A percentile compares a stretch with the other conserved stretches of the same genome.
Evolutionary conservation across 2,888 invertebrate species (phyloP).

Genomic region (Drosophila putrida): DNA sequence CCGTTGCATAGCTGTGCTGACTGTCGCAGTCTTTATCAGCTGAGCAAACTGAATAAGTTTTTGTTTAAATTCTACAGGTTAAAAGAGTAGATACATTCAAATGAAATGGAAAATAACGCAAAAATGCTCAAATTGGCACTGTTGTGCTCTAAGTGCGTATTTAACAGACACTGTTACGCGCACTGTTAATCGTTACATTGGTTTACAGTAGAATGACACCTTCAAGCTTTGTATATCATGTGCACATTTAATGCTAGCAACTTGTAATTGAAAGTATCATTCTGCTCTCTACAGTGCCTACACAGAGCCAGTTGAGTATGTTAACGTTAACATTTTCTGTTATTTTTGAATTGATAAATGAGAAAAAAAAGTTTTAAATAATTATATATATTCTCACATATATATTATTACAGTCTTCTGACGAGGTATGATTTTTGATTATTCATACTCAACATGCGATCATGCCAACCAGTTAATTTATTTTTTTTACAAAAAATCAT

Average conservation of each 20-base stretch:
- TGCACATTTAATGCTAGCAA: not conserved
- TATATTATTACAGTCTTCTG: not conserved
- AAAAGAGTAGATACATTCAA: slow-evolving; percentile 42
- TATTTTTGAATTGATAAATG: slow-evolving; percentile 5
- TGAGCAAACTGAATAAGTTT: slow-evolving; percentile 8
- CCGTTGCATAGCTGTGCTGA: not conserved
- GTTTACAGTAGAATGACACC: not conserved
- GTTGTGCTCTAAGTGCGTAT: slow-evolving; percentile 20
- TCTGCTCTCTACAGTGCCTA: not conserved
- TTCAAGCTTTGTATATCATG: not conserved
- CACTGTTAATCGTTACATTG: slow-evolving; percentile 2
- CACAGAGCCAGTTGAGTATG: not conserved
- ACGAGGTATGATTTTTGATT: not conserved
- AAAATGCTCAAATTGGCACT: slow-evolving; percentile 55
- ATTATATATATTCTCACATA: not conserved
- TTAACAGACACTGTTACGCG: slow-evolving; percentile 23
- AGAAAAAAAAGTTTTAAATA: not conserved
- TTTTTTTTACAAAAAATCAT: no score
- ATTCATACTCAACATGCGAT: slow-evolving; percentile 4
- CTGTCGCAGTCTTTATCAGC: slow-evolving; percentile 9
- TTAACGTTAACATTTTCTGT: not conserved
- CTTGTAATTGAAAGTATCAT: not conserved
- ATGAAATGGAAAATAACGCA: slow-evolving; percentile 49
- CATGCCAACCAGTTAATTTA: slow-evolving; percentile 2
- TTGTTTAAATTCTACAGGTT: slow-evolving; percentile 21